phyloP scores from a whole-genome alignment of 2,888 invertebrate species.

The Pristionchus maxplancki region DNA sequence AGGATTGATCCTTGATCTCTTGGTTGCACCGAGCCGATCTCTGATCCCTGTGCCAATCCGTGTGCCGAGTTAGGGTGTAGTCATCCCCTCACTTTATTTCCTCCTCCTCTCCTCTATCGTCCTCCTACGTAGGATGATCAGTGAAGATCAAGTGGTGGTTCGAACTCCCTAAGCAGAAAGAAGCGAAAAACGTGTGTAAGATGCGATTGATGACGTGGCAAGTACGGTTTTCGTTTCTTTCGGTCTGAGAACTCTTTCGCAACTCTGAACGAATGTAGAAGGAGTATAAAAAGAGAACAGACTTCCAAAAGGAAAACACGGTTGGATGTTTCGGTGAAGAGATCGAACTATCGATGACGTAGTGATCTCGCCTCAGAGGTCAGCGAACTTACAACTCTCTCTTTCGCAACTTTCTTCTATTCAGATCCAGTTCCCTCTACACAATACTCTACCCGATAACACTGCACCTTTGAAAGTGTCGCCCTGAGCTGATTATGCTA shows the following conservation, averaged over 20 bases:
- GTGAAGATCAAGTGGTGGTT: neutral
- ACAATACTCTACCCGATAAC: neutral
- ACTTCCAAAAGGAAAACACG: too few relatives aligned
- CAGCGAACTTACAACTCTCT: neutral
- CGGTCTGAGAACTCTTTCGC: too few relatives aligned
- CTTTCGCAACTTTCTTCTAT: neutral
- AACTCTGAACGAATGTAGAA: too few relatives aligned
- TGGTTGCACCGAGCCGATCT: neutral
- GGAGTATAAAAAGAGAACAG: too few relatives aligned
- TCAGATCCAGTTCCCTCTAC: neutral
- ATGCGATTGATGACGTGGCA: too few relatives aligned
- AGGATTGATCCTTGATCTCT: neutral
- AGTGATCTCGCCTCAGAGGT: neutral
- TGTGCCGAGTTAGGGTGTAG: neutral
- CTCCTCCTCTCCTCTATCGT: too few relatives aligned
- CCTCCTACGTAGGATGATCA: conserved; percentile 42
- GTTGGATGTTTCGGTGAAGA: too few relatives aligned
- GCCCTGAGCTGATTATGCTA: neutral
- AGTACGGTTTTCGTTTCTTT: too few relatives aligned
- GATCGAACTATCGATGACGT: conserved; percentile 1
- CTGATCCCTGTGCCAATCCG: neutral
- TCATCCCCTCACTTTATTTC: neutral
- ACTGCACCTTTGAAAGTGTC: conserved; percentile 36
- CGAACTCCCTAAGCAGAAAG: conserved; percentile 12
- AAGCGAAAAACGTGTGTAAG: neutral